These are phyloP conservation scores for Magallana ariakensis DNA, from an alignment of 1,140 invertebrate genomes.

Conservation along the genomic window DNA sequence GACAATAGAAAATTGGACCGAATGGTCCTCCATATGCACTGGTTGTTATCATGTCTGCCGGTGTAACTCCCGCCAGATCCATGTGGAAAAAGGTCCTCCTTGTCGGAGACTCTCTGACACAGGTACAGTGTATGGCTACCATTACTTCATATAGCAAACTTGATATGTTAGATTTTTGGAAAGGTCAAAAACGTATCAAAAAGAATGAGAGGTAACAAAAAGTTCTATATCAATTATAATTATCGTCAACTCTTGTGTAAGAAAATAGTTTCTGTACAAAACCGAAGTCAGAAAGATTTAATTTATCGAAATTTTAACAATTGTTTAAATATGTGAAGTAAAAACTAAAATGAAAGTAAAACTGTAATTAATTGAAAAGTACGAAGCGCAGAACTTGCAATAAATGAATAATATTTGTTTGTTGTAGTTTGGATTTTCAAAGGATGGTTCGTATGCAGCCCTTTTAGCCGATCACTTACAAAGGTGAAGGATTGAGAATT, in stretches of 20 bases:
- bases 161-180: no score
- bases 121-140: constrained; percentile 46
- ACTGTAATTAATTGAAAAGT: not conserved
- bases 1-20: no score
- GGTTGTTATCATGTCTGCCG: not conserved
- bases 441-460: constrained; percentile 68
- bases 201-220: no score
- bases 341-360: not conserved
- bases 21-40: no score
- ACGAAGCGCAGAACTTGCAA: not conserved
- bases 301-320: not conserved
- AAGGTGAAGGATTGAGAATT: constrained; percentile 54
- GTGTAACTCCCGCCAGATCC: not conserved
- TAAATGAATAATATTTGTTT: constrained; percentile 26
- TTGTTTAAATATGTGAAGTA: not conserved
- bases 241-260: not conserved
- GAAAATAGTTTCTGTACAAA: not conserved
- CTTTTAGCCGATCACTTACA: constrained; percentile 66
- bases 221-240: no score
- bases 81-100: constrained; percentile 65
- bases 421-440: constrained; percentile 66
- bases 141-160: no score
- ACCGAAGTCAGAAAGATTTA: not conserved
- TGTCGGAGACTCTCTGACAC: constrained; percentile 65
- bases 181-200: no score